Evolutionary conservation across 1,140 invertebrate genomes (phyloP).

Genomic region (Globodera rostochiensis): DNA sequence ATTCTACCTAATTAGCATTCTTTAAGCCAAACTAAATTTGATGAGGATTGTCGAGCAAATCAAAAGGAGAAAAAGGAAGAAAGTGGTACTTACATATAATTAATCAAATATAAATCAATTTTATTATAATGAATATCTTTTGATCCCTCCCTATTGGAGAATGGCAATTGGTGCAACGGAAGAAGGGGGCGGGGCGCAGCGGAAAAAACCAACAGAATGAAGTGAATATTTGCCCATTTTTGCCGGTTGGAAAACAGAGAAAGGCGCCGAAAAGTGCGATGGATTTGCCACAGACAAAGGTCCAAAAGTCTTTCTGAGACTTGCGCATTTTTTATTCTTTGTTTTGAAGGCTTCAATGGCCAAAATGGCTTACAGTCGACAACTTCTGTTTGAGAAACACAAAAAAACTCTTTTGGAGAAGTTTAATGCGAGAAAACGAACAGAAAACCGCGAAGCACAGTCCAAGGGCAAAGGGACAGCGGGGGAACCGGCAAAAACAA

Average conservation of each 20-base stretch:
- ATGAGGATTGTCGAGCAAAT: not conserved
- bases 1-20: not conserved
- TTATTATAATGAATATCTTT: no score
- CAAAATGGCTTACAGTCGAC: conserved; percentile 57
- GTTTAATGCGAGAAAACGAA: conserved; percentile 38
- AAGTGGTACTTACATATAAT: not conserved
- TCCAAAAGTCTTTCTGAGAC: not conserved
- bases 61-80: conserved; percentile 1
- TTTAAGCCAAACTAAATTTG: not conserved
- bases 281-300: conserved; percentile 40
- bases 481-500: conserved; percentile 10
- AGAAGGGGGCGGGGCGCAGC: not conserved
- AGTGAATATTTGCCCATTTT: not conserved
- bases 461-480: conserved; percentile 25
- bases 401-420: conserved; percentile 50
- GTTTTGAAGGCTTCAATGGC: conserved; percentile 47
- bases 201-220: not conserved
- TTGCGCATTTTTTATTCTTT: not conserved
- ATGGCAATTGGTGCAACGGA: not conserved
- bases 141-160: not conserved
- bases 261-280: conserved; percentile 40
- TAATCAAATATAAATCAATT: no score
- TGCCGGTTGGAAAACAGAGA: conserved; percentile 16
- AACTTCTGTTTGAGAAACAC: conserved; percentile 51
- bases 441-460: conserved; percentile 1